phyloP scores from a whole-genome alignment of 2,888 invertebrate species.

The Aleiodes alternator region DNA sequence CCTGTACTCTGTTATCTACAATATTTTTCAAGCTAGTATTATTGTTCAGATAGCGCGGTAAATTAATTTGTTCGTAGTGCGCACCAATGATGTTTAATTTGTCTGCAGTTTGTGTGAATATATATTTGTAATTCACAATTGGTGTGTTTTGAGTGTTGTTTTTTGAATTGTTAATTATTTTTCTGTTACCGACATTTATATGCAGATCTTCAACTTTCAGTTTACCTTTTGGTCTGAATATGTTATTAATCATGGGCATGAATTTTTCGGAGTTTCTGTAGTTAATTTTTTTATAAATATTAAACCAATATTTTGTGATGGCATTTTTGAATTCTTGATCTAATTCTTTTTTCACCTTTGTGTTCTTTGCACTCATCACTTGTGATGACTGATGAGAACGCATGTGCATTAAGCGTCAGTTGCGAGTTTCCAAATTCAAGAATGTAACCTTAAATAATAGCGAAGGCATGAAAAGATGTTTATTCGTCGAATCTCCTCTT shows the following conservation, averaged over 20 bases:
- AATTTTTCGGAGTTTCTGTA: neutral
- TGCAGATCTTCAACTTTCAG: neutral
- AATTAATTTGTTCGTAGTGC: conserved; percentile 13
- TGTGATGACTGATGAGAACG: too few relatives aligned
- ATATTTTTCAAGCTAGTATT: neutral
- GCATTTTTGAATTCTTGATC: neutral
- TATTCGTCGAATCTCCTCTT: too few relatives aligned
- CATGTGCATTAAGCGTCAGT: too few relatives aligned
- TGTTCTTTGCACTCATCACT: too few relatives aligned
- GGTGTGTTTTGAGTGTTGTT: neutral
- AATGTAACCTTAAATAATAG: too few relatives aligned
- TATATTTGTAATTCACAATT: neutral
- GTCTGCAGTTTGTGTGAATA: neutral
- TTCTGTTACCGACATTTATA: neutral
- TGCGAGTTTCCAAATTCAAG: too few relatives aligned
- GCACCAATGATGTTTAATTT: neutral
- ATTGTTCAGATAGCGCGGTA: neutral
- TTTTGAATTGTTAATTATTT: neutral
- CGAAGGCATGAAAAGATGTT: too few relatives aligned
- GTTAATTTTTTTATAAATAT: neutral
- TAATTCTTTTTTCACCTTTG: neutral
- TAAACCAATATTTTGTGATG: neutral
- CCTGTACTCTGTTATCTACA: neutral
- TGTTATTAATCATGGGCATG: neutral
- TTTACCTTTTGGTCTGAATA: conserved; percentile 4